Base-by-base conservation (phyloP, 2,113 vertebrate genomes). In the Onychorhynchus coronatus region DNA sequence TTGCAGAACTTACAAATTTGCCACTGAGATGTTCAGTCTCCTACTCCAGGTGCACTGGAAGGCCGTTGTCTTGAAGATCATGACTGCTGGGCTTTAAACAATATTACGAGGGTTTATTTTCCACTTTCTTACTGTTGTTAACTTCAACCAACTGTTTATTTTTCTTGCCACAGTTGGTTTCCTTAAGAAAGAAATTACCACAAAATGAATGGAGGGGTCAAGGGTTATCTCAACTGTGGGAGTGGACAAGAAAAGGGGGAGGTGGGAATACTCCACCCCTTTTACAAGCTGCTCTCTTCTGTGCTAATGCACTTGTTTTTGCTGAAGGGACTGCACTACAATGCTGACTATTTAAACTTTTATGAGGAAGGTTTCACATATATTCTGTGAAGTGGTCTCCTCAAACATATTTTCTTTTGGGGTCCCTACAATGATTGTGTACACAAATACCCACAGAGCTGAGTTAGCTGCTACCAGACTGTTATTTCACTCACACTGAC, bases 301-400 rank as follows among this genome's bases (percentile, higher is more conserved):
- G 59, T 85, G 74, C 65, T 93, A 83, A 92, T 74, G 65, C 47
- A 53, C 11, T 82, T 80, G 49, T 71, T 91, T 92, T 91, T 93
- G 37, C 77, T 91, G 91, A 93, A 89, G 83, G 53, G 82, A 89
- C 58, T 84, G 44, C 39, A 80, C 35, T 39, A 82, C n/a, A 66
- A 44, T 76, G 35, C 42, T 88, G 47, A 56, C 76, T 92, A 47
- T 80, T 96, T 89, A 96, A 94, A 94, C 72, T 94, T 91, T 91
- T 70, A 94, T 95, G 56, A 94, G 52, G 77, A 77, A 81, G 22
- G 12, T 67, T 86, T 91, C 41, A 31, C 44, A 18, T 71, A 37
- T 58, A 65, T 76, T 85, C 81, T 85, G 47, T 74, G 84, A 91
- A 91, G 84, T 65, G 39, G 88, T 87, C 2, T 5, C 22, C 59